Conservation (phyloP, 2,888 invertebrate genomes). For the Clusia tigrina region DNA sequence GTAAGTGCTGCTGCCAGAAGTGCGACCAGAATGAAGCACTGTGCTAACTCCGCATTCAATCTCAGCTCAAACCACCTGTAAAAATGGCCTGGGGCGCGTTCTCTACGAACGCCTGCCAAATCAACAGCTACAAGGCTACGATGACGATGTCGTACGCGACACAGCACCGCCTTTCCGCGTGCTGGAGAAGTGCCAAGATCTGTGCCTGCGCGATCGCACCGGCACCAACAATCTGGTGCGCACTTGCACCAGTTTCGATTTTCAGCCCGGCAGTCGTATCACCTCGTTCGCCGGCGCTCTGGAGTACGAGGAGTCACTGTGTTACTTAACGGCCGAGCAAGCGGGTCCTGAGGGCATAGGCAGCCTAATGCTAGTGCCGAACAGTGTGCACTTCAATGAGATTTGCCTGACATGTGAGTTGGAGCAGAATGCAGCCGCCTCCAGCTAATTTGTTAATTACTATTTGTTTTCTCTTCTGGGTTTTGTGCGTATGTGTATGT, state of each 20-base stretch:
- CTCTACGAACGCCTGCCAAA: slow-evolving; percentile 90
- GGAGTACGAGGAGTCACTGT: slow-evolving; percentile 88
- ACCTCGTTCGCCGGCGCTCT: slow-evolving; percentile 82
- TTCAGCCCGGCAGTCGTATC: slow-evolving; percentile 86
- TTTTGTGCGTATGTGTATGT: too few species aligned
- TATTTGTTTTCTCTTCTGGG: slow-evolving; percentile 25
- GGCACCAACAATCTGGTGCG: slow-evolving; percentile 82
- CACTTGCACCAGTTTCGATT: slow-evolving; percentile 88
- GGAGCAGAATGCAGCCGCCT: not conserved
- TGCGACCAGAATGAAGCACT: too few species aligned
- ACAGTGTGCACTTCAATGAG: slow-evolving; percentile 90
- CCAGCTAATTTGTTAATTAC: slow-evolving; percentile 11
- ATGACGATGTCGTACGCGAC: slow-evolving; percentile 87
- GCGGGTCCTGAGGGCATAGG: slow-evolving; percentile 89
- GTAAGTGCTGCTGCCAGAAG: slow-evolving; percentile 15
- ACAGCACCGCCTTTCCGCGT: slow-evolving; percentile 87
- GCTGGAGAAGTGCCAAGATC: slow-evolving; percentile 86
- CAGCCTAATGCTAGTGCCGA: slow-evolving; percentile 86
- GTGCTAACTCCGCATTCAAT: not conserved
- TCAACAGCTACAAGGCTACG: slow-evolving; percentile 87
- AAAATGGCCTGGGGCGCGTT: slow-evolving; percentile 86
- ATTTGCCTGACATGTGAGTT: slow-evolving; percentile 86
- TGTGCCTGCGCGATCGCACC: slow-evolving; percentile 81
- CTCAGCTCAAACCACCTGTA: slow-evolving; percentile 84
- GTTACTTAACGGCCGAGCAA: slow-evolving; percentile 85